Conservation (phyloP, 1,140 invertebrate species). For the Drosophila melanica region DNA sequence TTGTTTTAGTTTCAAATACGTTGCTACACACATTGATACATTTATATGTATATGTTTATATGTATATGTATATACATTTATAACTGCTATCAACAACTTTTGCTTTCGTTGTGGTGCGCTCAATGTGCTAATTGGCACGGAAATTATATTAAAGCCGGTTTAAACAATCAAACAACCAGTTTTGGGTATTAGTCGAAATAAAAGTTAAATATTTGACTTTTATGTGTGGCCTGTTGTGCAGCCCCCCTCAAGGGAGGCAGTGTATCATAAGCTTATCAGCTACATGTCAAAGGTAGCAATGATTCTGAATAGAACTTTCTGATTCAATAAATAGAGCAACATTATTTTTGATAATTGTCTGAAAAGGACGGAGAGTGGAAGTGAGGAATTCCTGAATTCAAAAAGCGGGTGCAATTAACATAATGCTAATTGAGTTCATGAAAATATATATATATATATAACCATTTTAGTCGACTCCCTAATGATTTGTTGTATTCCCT, state of each 20-base stretch:
- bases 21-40: not conserved
- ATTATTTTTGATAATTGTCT: too few species aligned
- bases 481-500: not conserved
- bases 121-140: slow-evolving; percentile 71
- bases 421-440: not conserved
- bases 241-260: not conserved
- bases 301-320: too few species aligned
- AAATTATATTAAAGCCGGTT: slow-evolving; percentile 61
- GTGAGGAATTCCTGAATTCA: too few species aligned
- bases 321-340: too few species aligned
- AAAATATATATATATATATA: not conserved
- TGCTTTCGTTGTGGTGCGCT: slow-evolving; percentile 66
- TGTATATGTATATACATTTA: slow-evolving; percentile 44
- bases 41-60: not conserved
- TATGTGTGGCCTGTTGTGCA: not conserved
- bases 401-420: too few species aligned
- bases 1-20: slow-evolving; percentile 51
- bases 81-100: slow-evolving; percentile 73
- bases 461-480: not conserved
- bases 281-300: not conserved
- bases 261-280: not conserved
- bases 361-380: too few species aligned
- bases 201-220: slow-evolving; percentile 26
- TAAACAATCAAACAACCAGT: slow-evolving; percentile 38
- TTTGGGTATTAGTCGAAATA: slow-evolving; percentile 30